Base-by-base conservation (phyloP, 2,113 vertebrate species). In the Phalacrocorax brasilianus region DNA sequence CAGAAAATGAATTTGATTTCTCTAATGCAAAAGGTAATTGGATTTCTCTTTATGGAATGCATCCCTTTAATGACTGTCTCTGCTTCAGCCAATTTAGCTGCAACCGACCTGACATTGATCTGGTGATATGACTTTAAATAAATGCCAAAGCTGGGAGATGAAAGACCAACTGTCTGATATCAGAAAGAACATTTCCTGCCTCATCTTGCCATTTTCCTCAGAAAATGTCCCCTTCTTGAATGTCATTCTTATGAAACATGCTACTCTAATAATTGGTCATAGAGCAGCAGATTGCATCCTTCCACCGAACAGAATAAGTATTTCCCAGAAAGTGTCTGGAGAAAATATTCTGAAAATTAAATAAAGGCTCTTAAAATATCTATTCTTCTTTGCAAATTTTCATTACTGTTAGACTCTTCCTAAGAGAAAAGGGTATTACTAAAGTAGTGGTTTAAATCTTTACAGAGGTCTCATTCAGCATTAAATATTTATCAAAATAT, bases 11-110 rank as follows among this genome's bases (percentile, higher is more conserved):
- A 97, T 98, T 97, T 98, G 91, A 98, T 98, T 97, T 97, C 92
- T 98, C 94, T 98, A 98, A 98, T 98, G 96, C 90, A 97, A 92
- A 93, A 97, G 61, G 82, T 98, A 98, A 98, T 98, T 98, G 96
- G 97, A 97, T 98, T 98, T 97, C 95, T 96, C 95, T 94, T 97
- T 97, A 97, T 95, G 94, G 95, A 97, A 97, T 98, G 94, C 91
- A 95, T 97, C 90, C 76, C 89, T 98, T 97, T 98, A 98, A 98
- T 98, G 97, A 97, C 92, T 96, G 24, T 93, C 78, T 96, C 85
- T 97, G 83, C 87, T 95, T 66, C 89, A 96, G 91, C 95, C 97
- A 98, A 97, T 97, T 98, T 98, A 97, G 91, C 95, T 96, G 93
- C 94, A 92, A 97, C 97, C 58, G 80, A 97, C 97, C 97, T 97